Evolutionary conservation across 2,797 vertebrate genomes (phyloP), one percentile per base, ranked within the genome.

Genomic region (Clarias platycephalus): DNA sequence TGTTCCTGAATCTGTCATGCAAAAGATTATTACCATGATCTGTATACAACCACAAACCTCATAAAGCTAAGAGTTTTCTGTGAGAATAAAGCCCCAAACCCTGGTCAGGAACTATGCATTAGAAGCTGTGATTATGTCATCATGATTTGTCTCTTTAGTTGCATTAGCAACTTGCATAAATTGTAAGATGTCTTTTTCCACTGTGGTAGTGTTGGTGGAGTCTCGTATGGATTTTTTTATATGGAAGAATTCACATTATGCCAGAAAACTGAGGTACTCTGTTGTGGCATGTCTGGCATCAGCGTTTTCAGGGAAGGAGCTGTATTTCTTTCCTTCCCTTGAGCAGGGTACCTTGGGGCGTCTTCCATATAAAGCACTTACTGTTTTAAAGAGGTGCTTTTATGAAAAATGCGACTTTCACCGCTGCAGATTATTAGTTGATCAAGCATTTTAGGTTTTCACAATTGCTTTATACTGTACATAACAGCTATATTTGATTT

Each of bases 281-380:
- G 75, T 72, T 60, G 82, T 81, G 84, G 79, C 85, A 86, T 86
- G 89, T 83, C 81, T 88, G 84, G 81, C 79, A 84, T 88, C 87
- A 89, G 87, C 83, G 26, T 57, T 71, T 83, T 85, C 76, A 49
- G 22, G 10, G 28, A 58, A 16, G 64, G 62, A n/a, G 70, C 40
- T 83, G 84, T 68, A 83, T 80, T 83, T 85, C 63, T 86, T 88
- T 86, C 63, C 85, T 83, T 78, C 31, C 81, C 62, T 82, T 71
- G 62, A 80, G 77, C 58, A 24, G 81, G 79, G 84, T 78, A 72
- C 83, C 80, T 87, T 78, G 60, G 78, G 68, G 62, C 78, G 66
- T 66, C 60, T 81, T 55, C 49, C 60, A 66, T 81, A 57, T 74
- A 64, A 86, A 84, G 55, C 28, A 0, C 62, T 68, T 31, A n/a